Conservation (phyloP, 2,888 invertebrate genomes). For the Chrysolina oricalcia region DNA sequence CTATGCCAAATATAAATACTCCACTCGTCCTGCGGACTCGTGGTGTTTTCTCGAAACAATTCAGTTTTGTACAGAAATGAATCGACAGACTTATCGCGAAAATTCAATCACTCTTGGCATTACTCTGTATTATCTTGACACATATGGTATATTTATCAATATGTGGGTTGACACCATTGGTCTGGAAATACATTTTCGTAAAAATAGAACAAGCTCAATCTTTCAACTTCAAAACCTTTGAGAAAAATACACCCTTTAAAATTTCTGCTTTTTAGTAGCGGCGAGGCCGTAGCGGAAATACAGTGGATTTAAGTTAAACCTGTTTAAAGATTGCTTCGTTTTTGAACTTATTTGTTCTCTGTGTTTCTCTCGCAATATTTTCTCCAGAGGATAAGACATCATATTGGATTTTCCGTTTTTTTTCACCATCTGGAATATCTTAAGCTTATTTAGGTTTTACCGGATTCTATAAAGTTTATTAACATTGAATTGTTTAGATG, state of each 20-base stretch:
- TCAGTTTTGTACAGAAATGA: no score
- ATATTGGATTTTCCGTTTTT: conserved; percentile 2
- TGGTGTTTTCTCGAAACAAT: no score
- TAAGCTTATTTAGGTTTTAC: conserved; percentile 16
- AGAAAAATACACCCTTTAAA: not conserved
- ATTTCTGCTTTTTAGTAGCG: not conserved
- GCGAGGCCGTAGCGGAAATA: not conserved
- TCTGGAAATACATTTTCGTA: not conserved
- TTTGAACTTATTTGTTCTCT: not conserved
- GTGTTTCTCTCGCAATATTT: not conserved
- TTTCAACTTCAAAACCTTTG: not conserved
- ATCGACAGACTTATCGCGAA: no score
- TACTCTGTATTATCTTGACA: not conserved
- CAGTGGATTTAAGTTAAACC: not conserved
- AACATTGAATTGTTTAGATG: not conserved
- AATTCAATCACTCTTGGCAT: no score
- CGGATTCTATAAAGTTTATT: not conserved
- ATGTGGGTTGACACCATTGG: not conserved
- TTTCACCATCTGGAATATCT: not conserved
- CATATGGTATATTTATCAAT: not conserved
- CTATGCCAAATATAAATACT: no score
- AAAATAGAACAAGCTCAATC: not conserved
- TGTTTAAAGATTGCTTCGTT: not conserved
- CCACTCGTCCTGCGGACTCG: no score
- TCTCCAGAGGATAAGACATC: not conserved